Evolutionary conservation across 2,113 vertebrate genomes (phyloP).

Genomic region (Delphinus delphis): DNA sequence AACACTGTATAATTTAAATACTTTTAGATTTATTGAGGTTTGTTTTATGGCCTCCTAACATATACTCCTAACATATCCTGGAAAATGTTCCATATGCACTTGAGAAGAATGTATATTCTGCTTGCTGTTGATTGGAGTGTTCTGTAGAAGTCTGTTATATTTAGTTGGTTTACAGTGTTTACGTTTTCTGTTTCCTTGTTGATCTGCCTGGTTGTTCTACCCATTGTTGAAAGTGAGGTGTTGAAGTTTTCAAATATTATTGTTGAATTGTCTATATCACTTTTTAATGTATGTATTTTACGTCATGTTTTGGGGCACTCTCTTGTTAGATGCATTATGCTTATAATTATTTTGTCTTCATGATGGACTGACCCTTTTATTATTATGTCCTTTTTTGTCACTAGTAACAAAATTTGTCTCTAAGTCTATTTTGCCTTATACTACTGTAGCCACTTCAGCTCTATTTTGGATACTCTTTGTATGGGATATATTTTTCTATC

Average conservation of each 20-base stretch:
- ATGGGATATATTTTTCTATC: not conserved
- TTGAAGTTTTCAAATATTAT: not conserved
- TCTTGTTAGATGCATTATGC: not conserved
- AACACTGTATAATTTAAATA: not conserved
- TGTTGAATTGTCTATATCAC: not conserved
- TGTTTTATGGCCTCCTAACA: not conserved
- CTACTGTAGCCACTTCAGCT: not conserved
- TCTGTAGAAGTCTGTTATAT: not conserved
- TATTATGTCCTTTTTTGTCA: not conserved
- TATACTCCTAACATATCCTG: not conserved
- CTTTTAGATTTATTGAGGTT: not conserved
- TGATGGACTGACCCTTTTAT: not conserved
- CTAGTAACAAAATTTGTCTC: not conserved
- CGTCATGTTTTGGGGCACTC: not conserved
- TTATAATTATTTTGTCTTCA: constrained; percentile 3
- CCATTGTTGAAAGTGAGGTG: not conserved
- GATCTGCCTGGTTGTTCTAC: not conserved
- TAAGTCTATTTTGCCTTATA: not conserved
- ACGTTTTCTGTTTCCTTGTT: not conserved
- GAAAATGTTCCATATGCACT: not conserved
- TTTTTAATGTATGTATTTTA: not conserved
- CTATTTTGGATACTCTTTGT: not conserved
- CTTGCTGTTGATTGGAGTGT: not conserved
- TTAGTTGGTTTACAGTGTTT: not conserved
- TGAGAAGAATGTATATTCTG: not conserved